These are phyloP conservation scores for Galaxea fascicularis DNA, from an alignment of 92 coral and sea anemone genomes.

Conservation along the genomic window DNA sequence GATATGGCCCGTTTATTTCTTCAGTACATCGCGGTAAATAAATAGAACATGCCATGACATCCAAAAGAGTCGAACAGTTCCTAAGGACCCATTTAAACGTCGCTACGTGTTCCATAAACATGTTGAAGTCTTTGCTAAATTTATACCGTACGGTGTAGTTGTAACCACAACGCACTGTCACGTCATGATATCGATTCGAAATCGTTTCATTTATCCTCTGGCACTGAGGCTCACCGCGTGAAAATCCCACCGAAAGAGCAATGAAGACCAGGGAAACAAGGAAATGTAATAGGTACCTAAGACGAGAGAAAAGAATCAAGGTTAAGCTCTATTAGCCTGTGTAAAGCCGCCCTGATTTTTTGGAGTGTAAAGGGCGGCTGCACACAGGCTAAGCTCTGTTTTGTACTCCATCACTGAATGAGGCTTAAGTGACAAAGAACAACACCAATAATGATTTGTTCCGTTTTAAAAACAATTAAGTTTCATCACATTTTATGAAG, in stretches of 20 bases:
- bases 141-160: slow-evolving; percentile 46
- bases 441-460: too few species aligned
- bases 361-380: too few species aligned
- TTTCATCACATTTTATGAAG: too few species aligned
- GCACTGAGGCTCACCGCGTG: slow-evolving; percentile 21
- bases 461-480: too few species aligned
- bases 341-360: too few species aligned
- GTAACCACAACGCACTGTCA: slow-evolving; percentile 58
- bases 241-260: not conserved
- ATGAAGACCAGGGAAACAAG: not conserved
- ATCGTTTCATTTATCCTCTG: not conserved
- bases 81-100: not conserved
- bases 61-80: slow-evolving; percentile 49
- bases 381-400: too few species aligned
- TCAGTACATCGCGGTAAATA: slow-evolving; percentile 66
- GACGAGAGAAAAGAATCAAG: too few species aligned
- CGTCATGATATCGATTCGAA: slow-evolving; percentile 16
- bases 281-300: too few species aligned
- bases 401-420: too few species aligned
- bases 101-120: not conserved
- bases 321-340: too few species aligned
- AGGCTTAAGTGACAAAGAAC: too few species aligned
- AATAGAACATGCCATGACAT: slow-evolving; percentile 55
- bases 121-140: not conserved
- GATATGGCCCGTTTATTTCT: slow-evolving; percentile 58